Evolutionary conservation across 1,140 invertebrate species (phyloP), one percentile per base, ranked within the genome.

Genomic region (Drosophila saltans): DNA sequence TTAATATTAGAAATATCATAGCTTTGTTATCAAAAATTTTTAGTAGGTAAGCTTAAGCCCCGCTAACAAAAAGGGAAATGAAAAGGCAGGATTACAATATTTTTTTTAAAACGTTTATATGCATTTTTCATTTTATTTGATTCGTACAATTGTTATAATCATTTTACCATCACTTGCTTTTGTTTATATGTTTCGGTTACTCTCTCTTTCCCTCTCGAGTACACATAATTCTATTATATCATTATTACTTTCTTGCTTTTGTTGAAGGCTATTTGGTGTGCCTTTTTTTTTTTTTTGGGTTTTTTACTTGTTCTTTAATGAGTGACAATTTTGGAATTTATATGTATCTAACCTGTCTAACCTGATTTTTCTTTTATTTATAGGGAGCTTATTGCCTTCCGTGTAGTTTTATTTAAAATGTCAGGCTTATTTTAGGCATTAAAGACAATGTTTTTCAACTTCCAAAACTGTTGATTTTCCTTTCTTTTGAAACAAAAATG

Each of bases 121-220:
- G 85, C 65, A 80, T 82, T 85, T 90, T 90, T 85, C 72, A 80
- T 90, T 90, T 90, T 90, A 90, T 90, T 90, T 74, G 76, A 85
- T 78, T 90, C 79, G 72, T 86, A 88, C 73, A 82, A 66, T 88
- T 78, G 28, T 85, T 82, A 74, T 70, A 71, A 41, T 81, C 69
- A 68, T 57, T 69, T 72, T 84, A 86, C 72, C 79, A 86, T 88
- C 82, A 82, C 67, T 88, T 79, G 40, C 73, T 72, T 75, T 67
- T 62, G 61, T 78, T 71, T 72, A 55, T 75, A 78, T 70, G 59
- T 72, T 81, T 77, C 30, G 41, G 69, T 73, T 77, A 62, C 62
- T 55, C 57, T 10, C 43, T 61, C 56, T 73, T 77, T 59, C 62
- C 48, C 57, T 10, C 43, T 61, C 56, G 65, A 79, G 76, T 75